A percentile compares a stretch with the other conserved stretches of the same genome.
Evolutionary conservation across 1,140 invertebrate species (phyloP).

Genomic region (Bombus difficillimus): DNA sequence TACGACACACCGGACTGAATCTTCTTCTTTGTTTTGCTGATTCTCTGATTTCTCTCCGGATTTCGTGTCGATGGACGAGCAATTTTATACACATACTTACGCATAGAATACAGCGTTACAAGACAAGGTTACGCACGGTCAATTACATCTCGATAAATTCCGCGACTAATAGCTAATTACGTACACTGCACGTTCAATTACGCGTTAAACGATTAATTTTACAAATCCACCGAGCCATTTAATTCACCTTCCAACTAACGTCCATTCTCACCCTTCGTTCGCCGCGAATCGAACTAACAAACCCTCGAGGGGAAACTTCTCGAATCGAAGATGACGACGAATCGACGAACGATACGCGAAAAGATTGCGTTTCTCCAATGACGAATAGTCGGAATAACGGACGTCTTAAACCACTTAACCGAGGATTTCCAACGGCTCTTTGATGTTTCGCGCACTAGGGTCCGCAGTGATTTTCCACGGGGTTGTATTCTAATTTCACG

Average conservation of each 20-base stretch:
- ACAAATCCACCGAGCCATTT: background rate
- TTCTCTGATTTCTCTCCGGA: background rate
- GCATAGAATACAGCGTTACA: background rate
- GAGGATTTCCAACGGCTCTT: conserved; percentile 63
- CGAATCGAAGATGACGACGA: background rate
- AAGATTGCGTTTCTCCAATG: background rate
- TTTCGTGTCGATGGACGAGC: background rate
- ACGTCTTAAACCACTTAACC: conserved; percentile 64
- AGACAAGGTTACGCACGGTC: background rate
- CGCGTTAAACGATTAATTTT: conserved; percentile 27
- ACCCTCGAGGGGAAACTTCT: background rate
- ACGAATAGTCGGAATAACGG: conserved; percentile 31
- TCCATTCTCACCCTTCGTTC: background rate
- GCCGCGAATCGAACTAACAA: background rate
- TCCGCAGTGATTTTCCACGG: conserved; percentile 53
- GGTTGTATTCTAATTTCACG: conserved; percentile 67
- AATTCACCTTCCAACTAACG: background rate
- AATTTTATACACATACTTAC: background rate
- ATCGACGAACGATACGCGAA: background rate
- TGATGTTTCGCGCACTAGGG: conserved; percentile 51
- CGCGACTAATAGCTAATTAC: background rate
- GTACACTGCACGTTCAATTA: background rate
- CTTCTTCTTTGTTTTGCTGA: background rate
- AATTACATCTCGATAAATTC: conserved; percentile 15
- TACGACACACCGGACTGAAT: too few relatives aligned